Base-by-base conservation (phyloP, 2,888 invertebrate genomes). In the Anoncus sp. region DNA sequence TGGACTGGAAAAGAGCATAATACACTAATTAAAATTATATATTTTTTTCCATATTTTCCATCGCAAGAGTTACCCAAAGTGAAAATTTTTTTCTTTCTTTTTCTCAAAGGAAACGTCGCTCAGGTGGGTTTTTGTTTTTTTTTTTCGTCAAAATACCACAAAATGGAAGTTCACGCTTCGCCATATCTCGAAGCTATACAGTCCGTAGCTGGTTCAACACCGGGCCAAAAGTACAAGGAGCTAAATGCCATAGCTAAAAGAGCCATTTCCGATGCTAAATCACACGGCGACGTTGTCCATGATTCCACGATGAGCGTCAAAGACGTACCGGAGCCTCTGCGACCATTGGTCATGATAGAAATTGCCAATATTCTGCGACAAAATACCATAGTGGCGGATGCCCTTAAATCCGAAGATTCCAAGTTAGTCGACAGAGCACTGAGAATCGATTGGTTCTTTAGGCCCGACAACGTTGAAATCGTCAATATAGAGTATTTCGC, bases 121-220 rank as follows among this genome's bases (percentile, higher is more conserved):
- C n/a, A n/a, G n/a, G n/a, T n/a, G n/a, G n/a, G n/a, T n/a, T n/a
- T n/a, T n/a, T n/a, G n/a, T n/a, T n/a, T n/a, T n/a, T n/a, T n/a
- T n/a, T n/a, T 18, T 43, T 31, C 10, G 38, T 10, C 2, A 38
- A 38, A 38, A 38, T 9, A 10, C 10, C 38, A 38, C 12, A 27
- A 66, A 27, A 66, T 66, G 67, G 67, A 43, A 31, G 12, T 27
- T n/a, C n/a, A n/a, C n/a, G n/a, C n/a, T n/a, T 76, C 82, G 27
- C 67, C 87, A 45, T 86, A 86, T 71, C 67, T 90, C 38, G 67
- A 83, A 2, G 88, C 87, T 1, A 87, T 90, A 67, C 90, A 90
- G 75, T 20, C 70, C 2, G 63, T 90, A 16, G 81, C 86, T 0
- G 90, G 90, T 0, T 59, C 67, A 1, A 87, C 85, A 0, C 84